Evolutionary conservation across 1,140 invertebrate genomes (phyloP).

Genomic region (Camponotus floridanus): DNA sequence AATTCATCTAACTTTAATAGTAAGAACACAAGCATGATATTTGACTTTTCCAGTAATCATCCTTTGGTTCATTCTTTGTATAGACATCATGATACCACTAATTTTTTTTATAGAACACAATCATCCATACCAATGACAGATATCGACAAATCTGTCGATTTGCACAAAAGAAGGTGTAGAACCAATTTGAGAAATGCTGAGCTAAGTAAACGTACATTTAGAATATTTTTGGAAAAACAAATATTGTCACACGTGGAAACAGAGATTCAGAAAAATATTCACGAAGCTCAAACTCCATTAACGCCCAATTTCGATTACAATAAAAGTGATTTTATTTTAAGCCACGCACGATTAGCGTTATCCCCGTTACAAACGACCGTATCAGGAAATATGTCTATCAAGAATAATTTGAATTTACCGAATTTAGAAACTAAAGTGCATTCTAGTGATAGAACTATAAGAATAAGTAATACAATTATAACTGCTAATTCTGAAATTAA

Average conservation of each 20-base stretch:
- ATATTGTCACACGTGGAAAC: conserved; percentile 64
- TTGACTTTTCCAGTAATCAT: conserved; percentile 24
- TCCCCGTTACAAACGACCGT: conserved; percentile 3
- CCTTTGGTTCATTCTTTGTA: conserved; percentile 28
- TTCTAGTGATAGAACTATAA: not conserved
- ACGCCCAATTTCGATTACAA: conserved; percentile 31
- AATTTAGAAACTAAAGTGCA: conserved; percentile 21
- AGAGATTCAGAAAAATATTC: conserved; percentile 59
- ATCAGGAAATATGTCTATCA: not conserved
- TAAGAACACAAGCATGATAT: conserved; percentile 32
- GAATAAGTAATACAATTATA: conserved; percentile 12
- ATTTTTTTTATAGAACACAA: conserved; percentile 45
- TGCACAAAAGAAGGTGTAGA: conserved; percentile 49
- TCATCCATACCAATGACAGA: conserved; percentile 54
- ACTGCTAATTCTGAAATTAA: conserved; percentile 30
- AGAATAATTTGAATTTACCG: conserved; percentile 24
- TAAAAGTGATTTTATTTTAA: conserved; percentile 16
- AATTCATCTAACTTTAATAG: conserved; percentile 25
- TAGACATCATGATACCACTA: conserved; percentile 44
- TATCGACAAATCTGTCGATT: conserved; percentile 49
- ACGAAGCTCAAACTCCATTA: conserved; percentile 41
- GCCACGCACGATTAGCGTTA: conserved; percentile 14
- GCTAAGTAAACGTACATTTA: conserved; percentile 67
- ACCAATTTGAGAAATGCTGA: conserved; percentile 71
- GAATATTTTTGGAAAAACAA: conserved; percentile 74